Percentiles rank a stretch among this genome's conserved stretches.
Evolutionary conservation across 1,140 invertebrate genomes (phyloP).

Genomic region (Goniozus legneri): DNA sequence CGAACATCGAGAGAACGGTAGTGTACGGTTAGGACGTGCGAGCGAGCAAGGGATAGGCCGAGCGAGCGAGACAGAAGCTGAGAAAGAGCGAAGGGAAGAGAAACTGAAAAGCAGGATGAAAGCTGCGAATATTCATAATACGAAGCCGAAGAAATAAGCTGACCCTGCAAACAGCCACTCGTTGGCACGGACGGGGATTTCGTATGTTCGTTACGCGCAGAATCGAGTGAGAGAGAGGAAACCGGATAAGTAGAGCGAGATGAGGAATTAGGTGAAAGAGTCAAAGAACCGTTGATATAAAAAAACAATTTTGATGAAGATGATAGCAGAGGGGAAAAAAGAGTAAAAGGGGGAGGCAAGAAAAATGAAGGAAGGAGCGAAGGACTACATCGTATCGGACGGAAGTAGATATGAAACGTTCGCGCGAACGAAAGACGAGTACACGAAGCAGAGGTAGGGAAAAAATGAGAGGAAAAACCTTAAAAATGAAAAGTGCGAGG

Average conservation of each 20-base stretch:
- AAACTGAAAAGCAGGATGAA: constrained; percentile 5
- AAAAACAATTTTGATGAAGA: not conserved
- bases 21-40: constrained; percentile 7
- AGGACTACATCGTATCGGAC: too few species aligned
- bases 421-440: too few species aligned
- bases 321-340: not conserved
- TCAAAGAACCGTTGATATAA: too few species aligned
- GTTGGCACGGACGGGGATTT: constrained; percentile 16
- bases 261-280: too few species aligned
- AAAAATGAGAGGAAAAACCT: too few species aligned
- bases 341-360: not conserved
- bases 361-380: too few species aligned
- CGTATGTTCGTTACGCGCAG: constrained; percentile 23
- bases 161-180: constrained; percentile 32
- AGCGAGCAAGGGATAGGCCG: not conserved
- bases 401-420: too few species aligned
- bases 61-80: not conserved
- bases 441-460: too few species aligned
- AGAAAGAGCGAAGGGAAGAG: not conserved
- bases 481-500: too few species aligned
- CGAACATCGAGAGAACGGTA: constrained; percentile 13
- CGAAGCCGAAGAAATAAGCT: constrained; percentile 33
- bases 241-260: too few species aligned
- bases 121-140: constrained; percentile 32
- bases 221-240: constrained; percentile 10